A percentile compares a stretch with the other conserved stretches of the same genome.
Evolutionary conservation across 2,113 vertebrate species (phyloP).

Genomic region (Canis aureus): DNA sequence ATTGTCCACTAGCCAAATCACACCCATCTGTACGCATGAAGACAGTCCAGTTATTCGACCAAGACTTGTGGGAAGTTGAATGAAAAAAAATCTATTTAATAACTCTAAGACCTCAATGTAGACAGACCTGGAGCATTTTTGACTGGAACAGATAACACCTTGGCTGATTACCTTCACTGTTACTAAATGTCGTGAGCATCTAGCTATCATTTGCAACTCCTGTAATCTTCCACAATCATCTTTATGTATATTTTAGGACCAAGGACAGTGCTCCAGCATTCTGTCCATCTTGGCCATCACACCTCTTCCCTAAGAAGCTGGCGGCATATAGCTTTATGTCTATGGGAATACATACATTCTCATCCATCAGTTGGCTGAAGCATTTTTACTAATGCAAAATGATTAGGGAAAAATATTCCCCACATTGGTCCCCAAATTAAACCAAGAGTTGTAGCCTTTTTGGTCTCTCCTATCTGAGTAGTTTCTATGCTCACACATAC

Average conservation of each 20-base stretch:
- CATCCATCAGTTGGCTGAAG: background rate
- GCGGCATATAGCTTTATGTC: background rate
- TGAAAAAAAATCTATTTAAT: background rate
- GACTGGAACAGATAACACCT: background rate
- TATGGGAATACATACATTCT: background rate
- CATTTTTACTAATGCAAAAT: background rate
- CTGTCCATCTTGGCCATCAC: background rate
- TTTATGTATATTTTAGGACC: background rate
- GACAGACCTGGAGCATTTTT: background rate
- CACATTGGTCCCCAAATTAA: background rate
- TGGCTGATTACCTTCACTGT: background rate
- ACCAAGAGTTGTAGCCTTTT: background rate
- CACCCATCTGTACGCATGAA: background rate
- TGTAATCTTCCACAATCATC: background rate
- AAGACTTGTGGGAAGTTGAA: background rate
- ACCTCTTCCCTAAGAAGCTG: background rate
- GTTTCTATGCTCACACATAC: background rate
- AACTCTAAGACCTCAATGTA: background rate
- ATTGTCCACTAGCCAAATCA: background rate
- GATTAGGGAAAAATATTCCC: background rate
- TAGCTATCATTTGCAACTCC: background rate
- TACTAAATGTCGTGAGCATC: background rate
- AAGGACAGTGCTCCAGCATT: background rate
- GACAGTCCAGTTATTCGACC: background rate
- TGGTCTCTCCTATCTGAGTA: background rate